These are phyloP conservation scores for Diarsia mendica DNA, from an alignment of 2,888 invertebrate genomes.

Conservation along the genomic window DNA sequence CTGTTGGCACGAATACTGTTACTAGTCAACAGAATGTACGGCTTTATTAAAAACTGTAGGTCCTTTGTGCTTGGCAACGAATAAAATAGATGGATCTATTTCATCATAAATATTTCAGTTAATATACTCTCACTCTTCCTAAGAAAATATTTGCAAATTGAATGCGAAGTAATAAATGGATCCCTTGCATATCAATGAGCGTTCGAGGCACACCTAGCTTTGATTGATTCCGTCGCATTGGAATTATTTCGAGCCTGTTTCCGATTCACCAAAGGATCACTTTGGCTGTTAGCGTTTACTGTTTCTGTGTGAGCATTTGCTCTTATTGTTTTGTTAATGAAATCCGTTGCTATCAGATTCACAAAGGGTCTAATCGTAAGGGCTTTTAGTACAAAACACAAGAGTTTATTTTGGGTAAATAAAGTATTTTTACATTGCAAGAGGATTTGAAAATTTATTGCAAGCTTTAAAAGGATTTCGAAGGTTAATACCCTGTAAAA, in stretches of 20 bases:
- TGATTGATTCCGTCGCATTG: slow-evolving; percentile 83
- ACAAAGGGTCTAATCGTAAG: slow-evolving; percentile 34
- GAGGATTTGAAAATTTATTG: slow-evolving; percentile 2
- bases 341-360: slow-evolving; percentile 66
- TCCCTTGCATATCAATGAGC: slow-evolving; percentile 86
- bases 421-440: slow-evolving; percentile 28
- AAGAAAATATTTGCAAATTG: slow-evolving; percentile 80
- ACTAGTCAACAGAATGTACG: slow-evolving; percentile 46
- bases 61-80: slow-evolving; percentile 25
- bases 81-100: slow-evolving; percentile 49
- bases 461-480: slow-evolving; percentile 35
- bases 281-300: slow-evolving; percentile 70
- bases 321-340: slow-evolving; percentile 76
- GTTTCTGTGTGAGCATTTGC: slow-evolving; percentile 75
- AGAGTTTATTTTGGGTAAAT: slow-evolving; percentile 1
- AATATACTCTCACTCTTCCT: slow-evolving; percentile 64
- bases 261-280: slow-evolving; percentile 79
- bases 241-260: slow-evolving; percentile 81
- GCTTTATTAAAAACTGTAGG: slow-evolving; percentile 72
- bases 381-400: not conserved
- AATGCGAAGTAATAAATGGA: slow-evolving; percentile 85
- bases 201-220: slow-evolving; percentile 75
- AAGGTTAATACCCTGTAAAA: slow-evolving; percentile 13
- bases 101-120: slow-evolving; percentile 56
- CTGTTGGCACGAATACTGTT: slow-evolving; percentile 56